A percentile compares a stretch with the other conserved stretches of the same genome.
Evolutionary conservation across 2,888 invertebrate genomes (phyloP).

Genomic region (Podotricha telesiphe): DNA sequence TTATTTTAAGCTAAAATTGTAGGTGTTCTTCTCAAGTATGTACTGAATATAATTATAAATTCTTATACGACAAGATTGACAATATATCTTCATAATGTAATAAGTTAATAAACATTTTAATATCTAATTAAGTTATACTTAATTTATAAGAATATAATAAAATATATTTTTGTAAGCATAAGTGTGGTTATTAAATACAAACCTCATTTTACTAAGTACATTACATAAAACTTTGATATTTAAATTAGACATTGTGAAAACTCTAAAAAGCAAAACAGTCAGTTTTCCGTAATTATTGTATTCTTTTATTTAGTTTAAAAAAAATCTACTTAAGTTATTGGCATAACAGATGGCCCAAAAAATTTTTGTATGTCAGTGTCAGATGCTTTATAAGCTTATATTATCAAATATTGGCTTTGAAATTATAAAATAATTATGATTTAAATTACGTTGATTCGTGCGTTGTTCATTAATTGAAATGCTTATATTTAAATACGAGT

Average conservation of each 20-base stretch:
- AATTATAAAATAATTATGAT: no score
- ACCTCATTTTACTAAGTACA: slow-evolving; percentile 64
- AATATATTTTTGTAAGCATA: not conserved
- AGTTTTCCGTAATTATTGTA: not conserved
- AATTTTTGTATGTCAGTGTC: not conserved
- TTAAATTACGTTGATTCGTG: no score
- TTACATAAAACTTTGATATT: slow-evolving; percentile 62
- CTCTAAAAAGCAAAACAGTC: not conserved
- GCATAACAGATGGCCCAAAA: not conserved
- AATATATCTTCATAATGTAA: not conserved
- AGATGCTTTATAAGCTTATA: no score
- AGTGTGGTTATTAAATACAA: slow-evolving; percentile 41
- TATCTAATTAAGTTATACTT: not conserved
- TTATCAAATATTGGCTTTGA: no score
- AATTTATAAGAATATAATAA: not conserved
- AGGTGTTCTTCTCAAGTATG: not conserved
- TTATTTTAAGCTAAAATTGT: not conserved
- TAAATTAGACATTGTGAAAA: slow-evolving; percentile 55
- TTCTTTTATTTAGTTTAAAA: not conserved
- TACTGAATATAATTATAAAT: not conserved
- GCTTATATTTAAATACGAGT: no score
- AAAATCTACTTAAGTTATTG: not conserved
- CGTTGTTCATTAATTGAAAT: no score
- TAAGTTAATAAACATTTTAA: not conserved
- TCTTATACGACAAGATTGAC: not conserved